Evolutionary conservation across 2,888 invertebrate species (phyloP).

Genomic region (Lymantria monacha): DNA sequence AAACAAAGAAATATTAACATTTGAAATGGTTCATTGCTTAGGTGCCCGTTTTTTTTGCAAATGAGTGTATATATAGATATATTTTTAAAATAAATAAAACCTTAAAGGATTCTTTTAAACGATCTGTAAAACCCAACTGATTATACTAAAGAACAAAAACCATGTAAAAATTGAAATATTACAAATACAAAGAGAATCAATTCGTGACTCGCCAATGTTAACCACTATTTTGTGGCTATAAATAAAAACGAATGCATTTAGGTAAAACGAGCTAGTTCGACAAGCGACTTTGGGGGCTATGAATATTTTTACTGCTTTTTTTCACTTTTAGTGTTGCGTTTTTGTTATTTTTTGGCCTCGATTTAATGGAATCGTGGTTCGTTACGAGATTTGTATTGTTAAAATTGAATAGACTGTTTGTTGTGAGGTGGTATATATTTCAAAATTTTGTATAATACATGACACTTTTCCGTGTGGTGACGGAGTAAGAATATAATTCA

Average conservation of each 20-base stretch:
- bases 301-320: no score
- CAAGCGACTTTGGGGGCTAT: no score
- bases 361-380: background rate
- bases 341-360: background rate
- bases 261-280: background rate
- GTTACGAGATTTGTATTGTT: background rate
- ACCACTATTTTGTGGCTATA: slow-evolving; percentile 2
- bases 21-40: no score
- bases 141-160: background rate
- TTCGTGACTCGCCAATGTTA: background rate
- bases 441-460: no score
- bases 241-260: slow-evolving; percentile 2
- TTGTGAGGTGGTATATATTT: background rate
- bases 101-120: no score
- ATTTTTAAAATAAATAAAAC: no score
- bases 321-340: background rate
- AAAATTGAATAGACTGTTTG: background rate
- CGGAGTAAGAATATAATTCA: no score
- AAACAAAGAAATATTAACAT: no score
- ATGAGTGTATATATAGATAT: no score
- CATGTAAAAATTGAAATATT: background rate
- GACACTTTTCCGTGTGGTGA: no score
- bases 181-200: background rate
- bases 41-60: no score
- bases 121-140: no score